Evolutionary conservation across 1,140 invertebrate genomes (phyloP).

Genomic region (Augochlora pura): DNA sequence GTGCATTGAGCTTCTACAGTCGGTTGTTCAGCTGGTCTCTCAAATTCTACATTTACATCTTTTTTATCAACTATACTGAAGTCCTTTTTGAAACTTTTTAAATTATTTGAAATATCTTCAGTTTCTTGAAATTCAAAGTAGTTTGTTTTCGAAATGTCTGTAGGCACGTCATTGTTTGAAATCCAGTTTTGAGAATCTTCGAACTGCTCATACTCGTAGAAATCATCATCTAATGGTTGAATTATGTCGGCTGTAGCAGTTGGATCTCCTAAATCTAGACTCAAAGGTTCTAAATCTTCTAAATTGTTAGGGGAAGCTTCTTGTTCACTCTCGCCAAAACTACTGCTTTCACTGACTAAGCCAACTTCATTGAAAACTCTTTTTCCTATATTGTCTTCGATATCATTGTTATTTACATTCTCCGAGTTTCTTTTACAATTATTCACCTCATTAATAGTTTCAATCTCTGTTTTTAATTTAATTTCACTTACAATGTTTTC

Average conservation of each 20-base stretch:
- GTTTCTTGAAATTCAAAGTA: constrained; percentile 35
- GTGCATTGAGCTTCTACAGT: background rate
- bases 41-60: constrained; percentile 1
- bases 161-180: constrained; percentile 30
- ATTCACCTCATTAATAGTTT: constrained; percentile 22
- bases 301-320: constrained; percentile 67
- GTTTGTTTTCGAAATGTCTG: constrained; percentile 24
- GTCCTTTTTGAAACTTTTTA: background rate
- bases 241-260: constrained; percentile 55
- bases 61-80: background rate
- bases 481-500: constrained; percentile 69
- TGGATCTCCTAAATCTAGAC: constrained; percentile 72
- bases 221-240: constrained; percentile 75
- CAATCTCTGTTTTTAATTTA: constrained; percentile 65
- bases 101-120: background rate
- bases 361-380: constrained; percentile 61
- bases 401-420: constrained; percentile 60
- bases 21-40: background rate
- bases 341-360: constrained; percentile 70
- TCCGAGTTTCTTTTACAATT: constrained; percentile 2
- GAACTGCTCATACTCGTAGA: constrained; percentile 76
- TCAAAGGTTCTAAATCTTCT: constrained; percentile 71
- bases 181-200: constrained; percentile 59
- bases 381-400: constrained; percentile 51
- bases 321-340: constrained; percentile 68